phyloP scores from a whole-genome alignment of 2,888 invertebrate species.

The Cactoblastis cactorum region DNA sequence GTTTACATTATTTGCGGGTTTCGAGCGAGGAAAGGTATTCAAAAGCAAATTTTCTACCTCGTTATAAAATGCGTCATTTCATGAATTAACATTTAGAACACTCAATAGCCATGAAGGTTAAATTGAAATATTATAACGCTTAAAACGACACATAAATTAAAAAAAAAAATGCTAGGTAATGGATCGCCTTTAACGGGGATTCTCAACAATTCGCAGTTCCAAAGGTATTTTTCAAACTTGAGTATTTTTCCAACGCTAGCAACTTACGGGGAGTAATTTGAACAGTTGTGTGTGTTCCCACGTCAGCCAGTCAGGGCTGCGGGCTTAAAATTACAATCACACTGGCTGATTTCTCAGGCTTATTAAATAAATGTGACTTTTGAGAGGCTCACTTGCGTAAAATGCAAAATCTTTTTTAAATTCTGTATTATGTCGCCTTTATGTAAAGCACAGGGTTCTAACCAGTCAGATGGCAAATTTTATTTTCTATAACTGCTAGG shows the following conservation, averaged over 20 bases:
- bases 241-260: slow-evolving; percentile 45
- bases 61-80: too few relatives aligned
- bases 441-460: too few relatives aligned
- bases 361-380: not conserved
- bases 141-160: not conserved
- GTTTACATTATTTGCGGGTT: slow-evolving; percentile 35
- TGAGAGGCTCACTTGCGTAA: too few relatives aligned
- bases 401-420: too few relatives aligned
- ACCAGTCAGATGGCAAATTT: too few relatives aligned
- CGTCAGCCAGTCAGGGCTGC: slow-evolving; percentile 34
- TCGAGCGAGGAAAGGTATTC: slow-evolving; percentile 51
- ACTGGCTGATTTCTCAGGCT: not conserved
- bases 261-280: slow-evolving; percentile 56
- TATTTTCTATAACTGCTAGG: too few relatives aligned
- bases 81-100: not conserved
- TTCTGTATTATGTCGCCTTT: too few relatives aligned
- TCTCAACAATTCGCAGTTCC: slow-evolving; percentile 17
- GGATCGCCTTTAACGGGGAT: slow-evolving; percentile 9
- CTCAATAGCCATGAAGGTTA: slow-evolving; percentile 8
- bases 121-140: not conserved
- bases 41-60: too few relatives aligned
- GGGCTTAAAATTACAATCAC: slow-evolving; percentile 4
- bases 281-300: slow-evolving; percentile 64
- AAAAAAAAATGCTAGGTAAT: not conserved
- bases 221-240: slow-evolving; percentile 53